Evolutionary conservation across 92 coral and sea anemone genomes (phyloP).

Genomic region (Isaurus tuberculatus): DNA sequence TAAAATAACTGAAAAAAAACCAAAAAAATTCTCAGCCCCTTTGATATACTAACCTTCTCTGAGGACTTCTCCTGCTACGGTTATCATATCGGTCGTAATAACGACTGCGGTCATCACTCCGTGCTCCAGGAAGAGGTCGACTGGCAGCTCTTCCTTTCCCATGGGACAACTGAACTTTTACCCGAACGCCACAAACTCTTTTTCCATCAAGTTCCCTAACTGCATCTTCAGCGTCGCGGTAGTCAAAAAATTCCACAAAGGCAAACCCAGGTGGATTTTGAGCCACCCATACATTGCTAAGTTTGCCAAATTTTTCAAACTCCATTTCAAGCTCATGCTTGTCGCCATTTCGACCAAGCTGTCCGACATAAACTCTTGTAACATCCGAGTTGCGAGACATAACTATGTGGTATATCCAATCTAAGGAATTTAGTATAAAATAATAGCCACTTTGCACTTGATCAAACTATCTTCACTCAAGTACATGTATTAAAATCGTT

Average conservation of each 20-base stretch:
- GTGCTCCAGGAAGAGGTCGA: constrained; percentile 54
- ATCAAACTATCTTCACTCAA: not conserved
- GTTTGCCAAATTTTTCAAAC: constrained; percentile 79
- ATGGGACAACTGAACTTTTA: constrained; percentile 81
- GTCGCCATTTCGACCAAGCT: constrained; percentile 77
- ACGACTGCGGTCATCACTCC: constrained; percentile 40
- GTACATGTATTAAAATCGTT: too few relatives aligned
- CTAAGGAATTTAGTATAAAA: not conserved
- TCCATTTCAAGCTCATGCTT: constrained; percentile 84
- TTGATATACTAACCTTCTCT: constrained; percentile 17
- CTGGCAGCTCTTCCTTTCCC: constrained; percentile 70
- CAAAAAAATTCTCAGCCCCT: not conserved
- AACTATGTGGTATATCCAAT: not conserved
- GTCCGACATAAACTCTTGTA: constrained; percentile 90
- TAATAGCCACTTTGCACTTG: too few relatives aligned
- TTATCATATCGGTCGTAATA: constrained; percentile 13
- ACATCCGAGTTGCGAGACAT: constrained; percentile 42
- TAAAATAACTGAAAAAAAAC: constrained; percentile 14
- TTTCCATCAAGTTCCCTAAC: constrained; percentile 75
- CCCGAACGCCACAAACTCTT: constrained; percentile 80
- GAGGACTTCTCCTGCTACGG: constrained; percentile 35
- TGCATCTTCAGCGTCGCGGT: constrained; percentile 94
- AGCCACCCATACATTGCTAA: constrained; percentile 97
- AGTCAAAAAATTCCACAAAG: constrained; percentile 87
- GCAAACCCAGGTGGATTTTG: constrained; percentile 99